A percentile compares a stretch with the other conserved stretches of the same genome.
Conservation (phyloP, 2,888 invertebrate genomes). For the Zootermopsis nevadensis region DNA sequence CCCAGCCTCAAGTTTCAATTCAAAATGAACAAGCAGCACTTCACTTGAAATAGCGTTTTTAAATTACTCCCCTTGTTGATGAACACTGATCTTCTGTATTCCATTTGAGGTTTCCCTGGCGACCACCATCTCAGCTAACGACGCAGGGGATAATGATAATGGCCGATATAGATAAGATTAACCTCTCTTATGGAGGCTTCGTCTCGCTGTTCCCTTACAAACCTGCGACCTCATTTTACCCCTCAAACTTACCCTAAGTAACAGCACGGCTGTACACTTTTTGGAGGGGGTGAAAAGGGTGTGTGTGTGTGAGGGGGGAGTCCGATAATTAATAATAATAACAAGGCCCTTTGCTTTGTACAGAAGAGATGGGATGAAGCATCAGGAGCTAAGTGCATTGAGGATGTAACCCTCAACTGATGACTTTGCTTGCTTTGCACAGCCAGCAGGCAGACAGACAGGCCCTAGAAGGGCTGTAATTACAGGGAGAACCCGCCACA, state of each 20-base stretch:
- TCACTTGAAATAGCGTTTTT: no score
- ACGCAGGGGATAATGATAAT: not conserved
- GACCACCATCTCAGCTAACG: not conserved
- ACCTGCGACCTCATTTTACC: not conserved
- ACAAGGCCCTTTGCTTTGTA: slow-evolving; percentile 10
- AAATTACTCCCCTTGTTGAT: not conserved
- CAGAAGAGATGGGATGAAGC: slow-evolving; percentile 5
- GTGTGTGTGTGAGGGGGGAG: not conserved
- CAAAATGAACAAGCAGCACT: not conserved
- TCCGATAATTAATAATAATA: slow-evolving; percentile 10
- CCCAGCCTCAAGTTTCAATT: not conserved
- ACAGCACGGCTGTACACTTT: not conserved
- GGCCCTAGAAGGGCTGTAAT: not conserved
- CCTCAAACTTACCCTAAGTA: slow-evolving; percentile 4
- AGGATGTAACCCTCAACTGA: not conserved
- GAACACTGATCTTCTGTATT: not conserved
- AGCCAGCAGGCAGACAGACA: not conserved
- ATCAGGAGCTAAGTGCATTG: slow-evolving; percentile 3
- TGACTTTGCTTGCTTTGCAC: not conserved
- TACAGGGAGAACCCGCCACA: slow-evolving; percentile 11
- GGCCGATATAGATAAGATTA: slow-evolving; percentile 34
- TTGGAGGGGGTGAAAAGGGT: not conserved
- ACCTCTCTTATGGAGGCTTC: slow-evolving; percentile 12
- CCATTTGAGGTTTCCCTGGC: not conserved
- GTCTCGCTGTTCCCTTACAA: slow-evolving; percentile 9